phyloP scores from a whole-genome alignment of 2,888 invertebrate genomes.

The Ischnus inquisitorius region DNA sequence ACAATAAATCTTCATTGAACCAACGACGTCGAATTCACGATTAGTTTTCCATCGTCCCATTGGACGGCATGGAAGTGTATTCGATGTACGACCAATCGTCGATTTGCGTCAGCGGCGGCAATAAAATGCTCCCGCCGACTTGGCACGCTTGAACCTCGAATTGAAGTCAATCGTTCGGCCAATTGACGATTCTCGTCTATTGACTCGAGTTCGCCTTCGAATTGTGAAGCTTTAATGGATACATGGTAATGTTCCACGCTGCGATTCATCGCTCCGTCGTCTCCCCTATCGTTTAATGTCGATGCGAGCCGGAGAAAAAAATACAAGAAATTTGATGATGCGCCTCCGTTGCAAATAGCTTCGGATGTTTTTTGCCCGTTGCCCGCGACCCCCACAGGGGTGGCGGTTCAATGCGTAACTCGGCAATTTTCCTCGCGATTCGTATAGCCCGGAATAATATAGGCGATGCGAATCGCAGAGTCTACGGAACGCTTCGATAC shows the following conservation, averaged over 20 bases:
- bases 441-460: too few relatives aligned
- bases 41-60: neutral
- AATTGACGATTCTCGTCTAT: slow-evolving; percentile 77
- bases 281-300: slow-evolving; percentile 35
- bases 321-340: neutral
- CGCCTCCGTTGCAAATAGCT: neutral
- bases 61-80: neutral
- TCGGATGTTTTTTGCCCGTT: neutral
- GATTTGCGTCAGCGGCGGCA: slow-evolving; percentile 76
- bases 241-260: slow-evolving; percentile 44
- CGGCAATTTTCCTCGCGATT: neutral
- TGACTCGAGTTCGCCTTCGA: slow-evolving; percentile 76
- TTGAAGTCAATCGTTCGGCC: slow-evolving; percentile 78
- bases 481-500: neutral
- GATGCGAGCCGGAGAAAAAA: slow-evolving; percentile 9
- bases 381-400: slow-evolving; percentile 10
- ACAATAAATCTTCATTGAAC: slow-evolving; percentile 4
- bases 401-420: neutral
- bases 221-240: slow-evolving; percentile 34
- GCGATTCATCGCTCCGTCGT: slow-evolving; percentile 33
- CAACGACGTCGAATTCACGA: neutral
- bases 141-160: slow-evolving; percentile 65
- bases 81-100: slow-evolving; percentile 34
- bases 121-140: slow-evolving; percentile 10
- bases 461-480: neutral